Conservation (phyloP, 2,888 invertebrate species). For the Anaspis maculata region DNA sequence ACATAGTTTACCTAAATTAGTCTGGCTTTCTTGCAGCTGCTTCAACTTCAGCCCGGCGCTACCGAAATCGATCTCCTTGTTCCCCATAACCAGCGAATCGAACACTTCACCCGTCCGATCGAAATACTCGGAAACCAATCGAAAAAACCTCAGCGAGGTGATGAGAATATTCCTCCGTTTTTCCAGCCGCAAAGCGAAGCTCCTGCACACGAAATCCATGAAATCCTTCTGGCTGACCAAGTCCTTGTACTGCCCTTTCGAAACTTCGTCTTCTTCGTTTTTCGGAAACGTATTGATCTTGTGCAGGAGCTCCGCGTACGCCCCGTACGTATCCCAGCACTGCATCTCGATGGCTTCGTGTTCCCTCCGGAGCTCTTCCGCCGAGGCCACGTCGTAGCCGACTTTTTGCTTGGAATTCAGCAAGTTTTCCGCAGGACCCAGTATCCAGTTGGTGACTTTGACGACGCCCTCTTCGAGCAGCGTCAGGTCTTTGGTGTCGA, state of each 20-base stretch:
- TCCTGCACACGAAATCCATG: conserved; percentile 74
- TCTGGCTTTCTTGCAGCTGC: conserved; percentile 54
- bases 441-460: conserved; percentile 70
- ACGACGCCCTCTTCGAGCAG: conserved; percentile 55
- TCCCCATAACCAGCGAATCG: conserved; percentile 57
- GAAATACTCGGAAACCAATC: conserved; percentile 65
- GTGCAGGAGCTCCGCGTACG: conserved; percentile 69
- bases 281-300: conserved; percentile 55
- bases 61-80: conserved; percentile 49
- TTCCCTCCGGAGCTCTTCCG: conserved; percentile 62
- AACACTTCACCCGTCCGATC: conserved; percentile 59
- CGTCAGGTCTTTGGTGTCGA: conserved; percentile 52
- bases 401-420: conserved; percentile 62
- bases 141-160: conserved; percentile 66
- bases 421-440: conserved; percentile 67
- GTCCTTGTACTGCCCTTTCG: conserved; percentile 47
- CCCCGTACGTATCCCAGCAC: conserved; percentile 71
- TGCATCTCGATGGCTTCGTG: conserved; percentile 69
- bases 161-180: conserved; percentile 64
- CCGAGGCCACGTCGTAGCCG: conserved; percentile 63
- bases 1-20: conserved; percentile 54
- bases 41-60: conserved; percentile 49
- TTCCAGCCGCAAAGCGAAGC: conserved; percentile 67
- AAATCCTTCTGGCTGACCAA: conserved; percentile 66
- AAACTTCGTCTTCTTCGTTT: conserved; percentile 39